Evolutionary conservation across 2,888 invertebrate species (phyloP).

Genomic region (Patella caerulea): DNA sequence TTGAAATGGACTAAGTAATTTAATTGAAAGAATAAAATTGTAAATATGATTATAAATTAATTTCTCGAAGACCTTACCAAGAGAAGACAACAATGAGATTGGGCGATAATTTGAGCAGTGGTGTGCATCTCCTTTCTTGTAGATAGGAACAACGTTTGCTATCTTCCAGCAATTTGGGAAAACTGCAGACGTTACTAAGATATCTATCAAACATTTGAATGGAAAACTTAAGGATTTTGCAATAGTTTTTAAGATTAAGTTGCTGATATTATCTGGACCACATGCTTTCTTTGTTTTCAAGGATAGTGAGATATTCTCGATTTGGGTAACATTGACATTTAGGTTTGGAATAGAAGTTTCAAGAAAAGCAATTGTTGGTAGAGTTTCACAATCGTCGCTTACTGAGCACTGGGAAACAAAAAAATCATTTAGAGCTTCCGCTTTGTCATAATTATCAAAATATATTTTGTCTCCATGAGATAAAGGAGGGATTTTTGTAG

Average conservation of each 20-base stretch:
- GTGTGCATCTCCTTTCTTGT: not conserved
- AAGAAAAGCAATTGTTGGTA: too few species aligned
- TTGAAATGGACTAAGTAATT: too few species aligned
- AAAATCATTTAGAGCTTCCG: too few species aligned
- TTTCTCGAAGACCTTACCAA: not conserved
- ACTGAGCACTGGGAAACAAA: too few species aligned
- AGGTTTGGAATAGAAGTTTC: too few species aligned
- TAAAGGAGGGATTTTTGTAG: not conserved
- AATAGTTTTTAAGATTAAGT: not conserved
- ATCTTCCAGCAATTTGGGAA: not conserved
- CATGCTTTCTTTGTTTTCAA: not conserved
- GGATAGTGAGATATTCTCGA: not conserved
- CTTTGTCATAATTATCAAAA: too few species aligned
- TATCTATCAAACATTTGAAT: too few species aligned
- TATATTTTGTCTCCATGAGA: not conserved
- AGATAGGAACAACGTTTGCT: not conserved
- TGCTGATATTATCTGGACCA: not conserved
- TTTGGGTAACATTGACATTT: too few species aligned
- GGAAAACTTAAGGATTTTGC: too few species aligned
- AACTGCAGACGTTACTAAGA: not conserved
- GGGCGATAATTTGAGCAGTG: conserved; percentile 3
- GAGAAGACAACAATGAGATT: not conserved
- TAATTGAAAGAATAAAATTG: not conserved
- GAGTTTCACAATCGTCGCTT: too few species aligned
- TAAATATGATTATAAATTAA: not conserved